Base-by-base conservation (phyloP, 2,888 invertebrate species). In the Machimus rusticus region DNA sequence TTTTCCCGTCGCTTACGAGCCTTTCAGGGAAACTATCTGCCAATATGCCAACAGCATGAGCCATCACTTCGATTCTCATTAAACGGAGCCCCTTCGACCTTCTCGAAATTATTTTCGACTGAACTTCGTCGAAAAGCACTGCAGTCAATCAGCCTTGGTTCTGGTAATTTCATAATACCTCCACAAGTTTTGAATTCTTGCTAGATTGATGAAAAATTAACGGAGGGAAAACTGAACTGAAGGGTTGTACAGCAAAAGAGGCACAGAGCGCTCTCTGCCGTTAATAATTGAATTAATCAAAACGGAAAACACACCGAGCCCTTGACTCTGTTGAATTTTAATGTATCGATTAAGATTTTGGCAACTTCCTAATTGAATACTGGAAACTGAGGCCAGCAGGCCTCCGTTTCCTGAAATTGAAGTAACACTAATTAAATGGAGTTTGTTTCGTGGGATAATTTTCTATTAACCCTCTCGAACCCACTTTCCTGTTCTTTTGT, bases 391-490 rank as follows among this genome's bases (percentile, higher is more conserved):
- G 23, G 66, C 66, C 14, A 66, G 28, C 66, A 66, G 66, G 66
- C 23, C 66, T 66, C 66, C 28, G 66, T 66, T 66, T 66, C 66
- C 19, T 76, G 37, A 76, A 76, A 76, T 76, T 76, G 76, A 76
- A 76, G 28, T 76, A 37, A 37, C 76, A 76, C 37, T 76, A 76
- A 76, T 76, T 76, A 76, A 76, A 37, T 76, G 9, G 76, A 76
- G 76, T 76, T 76, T 76, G 37, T 76, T 76, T 76, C 76, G 37
- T 34, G 34, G 76, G 76, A 34, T 76, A 76, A 76, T 76, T 76
- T 76, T 76, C 76, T 76, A 76, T 76, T 76, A 76, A 76, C 76
- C 34, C 76, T 34, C 8, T 34, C 76, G 76, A 76, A 37, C 34
- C 19, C 76, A 76, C 34, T 76, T 76, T 34, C 28, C 76, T 76